phyloP scores from a whole-genome alignment of 2,113 vertebrate species.

The Psophia crepitans region DNA sequence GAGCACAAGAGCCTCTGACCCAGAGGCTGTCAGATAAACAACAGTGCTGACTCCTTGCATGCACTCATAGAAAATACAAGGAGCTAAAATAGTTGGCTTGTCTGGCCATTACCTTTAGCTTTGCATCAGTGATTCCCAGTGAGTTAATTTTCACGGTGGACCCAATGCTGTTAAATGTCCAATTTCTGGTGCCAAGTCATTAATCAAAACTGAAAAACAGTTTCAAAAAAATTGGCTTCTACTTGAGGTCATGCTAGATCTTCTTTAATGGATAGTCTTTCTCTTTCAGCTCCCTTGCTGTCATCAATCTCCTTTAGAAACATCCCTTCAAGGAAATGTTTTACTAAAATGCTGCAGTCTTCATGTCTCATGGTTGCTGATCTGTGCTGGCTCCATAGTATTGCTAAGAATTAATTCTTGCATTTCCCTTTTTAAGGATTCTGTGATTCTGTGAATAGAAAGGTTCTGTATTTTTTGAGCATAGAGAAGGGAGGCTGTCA shows the following conservation, averaged over 20 bases:
- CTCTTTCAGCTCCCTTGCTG: neutral
- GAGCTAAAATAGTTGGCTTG: neutral
- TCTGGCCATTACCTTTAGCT: neutral
- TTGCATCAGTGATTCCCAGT: slow-evolving; percentile 6
- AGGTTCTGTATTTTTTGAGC: neutral
- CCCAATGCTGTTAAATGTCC: neutral
- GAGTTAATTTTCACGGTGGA: slow-evolving; percentile 6
- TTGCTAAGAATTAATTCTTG: neutral
- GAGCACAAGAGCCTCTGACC: neutral
- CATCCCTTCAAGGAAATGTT: neutral
- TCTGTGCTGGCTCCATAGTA: neutral
- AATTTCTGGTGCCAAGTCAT: slow-evolving; percentile 40
- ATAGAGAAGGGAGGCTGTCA: neutral
- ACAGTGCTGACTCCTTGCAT: neutral
- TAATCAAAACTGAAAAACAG: slow-evolving; percentile 31
- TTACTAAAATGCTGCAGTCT: neutral
- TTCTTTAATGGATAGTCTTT: slow-evolving; percentile 11
- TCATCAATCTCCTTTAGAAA: slow-evolving; percentile 35
- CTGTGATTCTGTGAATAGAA: no score
- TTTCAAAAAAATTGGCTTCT: neutral
- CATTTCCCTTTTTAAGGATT: neutral
- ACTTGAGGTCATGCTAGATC: neutral
- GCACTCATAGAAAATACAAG: neutral
- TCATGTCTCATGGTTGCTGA: neutral
- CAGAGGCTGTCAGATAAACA: neutral